These are phyloP conservation scores for Dryobota labecula DNA, from an alignment of 2,888 invertebrate genomes.

Conservation along the genomic window DNA sequence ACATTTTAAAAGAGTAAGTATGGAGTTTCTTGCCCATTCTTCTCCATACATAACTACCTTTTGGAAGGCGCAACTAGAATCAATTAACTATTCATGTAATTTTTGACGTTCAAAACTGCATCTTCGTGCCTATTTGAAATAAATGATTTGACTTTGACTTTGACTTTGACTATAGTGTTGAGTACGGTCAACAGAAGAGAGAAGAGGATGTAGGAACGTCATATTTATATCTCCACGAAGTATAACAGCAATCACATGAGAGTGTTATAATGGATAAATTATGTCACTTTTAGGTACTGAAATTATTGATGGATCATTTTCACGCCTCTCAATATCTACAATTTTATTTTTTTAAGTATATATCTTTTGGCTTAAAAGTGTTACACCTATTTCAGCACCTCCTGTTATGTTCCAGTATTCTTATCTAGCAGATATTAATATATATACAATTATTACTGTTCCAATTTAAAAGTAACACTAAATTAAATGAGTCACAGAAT, in stretches of 20 bases:
- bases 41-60: too few species aligned
- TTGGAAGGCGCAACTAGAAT: too few species aligned
- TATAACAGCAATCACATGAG: background rate
- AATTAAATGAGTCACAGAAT: background rate
- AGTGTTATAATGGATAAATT: background rate
- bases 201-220: background rate
- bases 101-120: too few species aligned
- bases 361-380: too few species aligned
- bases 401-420: background rate
- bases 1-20: too few species aligned
- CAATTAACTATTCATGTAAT: too few species aligned
- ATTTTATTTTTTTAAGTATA: background rate
- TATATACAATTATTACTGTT: background rate
- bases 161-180: too few species aligned
- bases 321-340: background rate
- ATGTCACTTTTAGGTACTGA: constrained; percentile 9
- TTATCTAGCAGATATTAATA: background rate
- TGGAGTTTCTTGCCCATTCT: too few species aligned
- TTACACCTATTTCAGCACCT: background rate
- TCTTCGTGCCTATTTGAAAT: too few species aligned
- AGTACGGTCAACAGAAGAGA: background rate
- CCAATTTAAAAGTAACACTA: background rate
- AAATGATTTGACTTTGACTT: too few species aligned
- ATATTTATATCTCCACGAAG: background rate
- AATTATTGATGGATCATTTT: constrained; percentile 15